Percentiles rank a stretch among this genome's conserved stretches.
Conservation (phyloP, 2,888 invertebrate species). For the Papilio gigon region DNA sequence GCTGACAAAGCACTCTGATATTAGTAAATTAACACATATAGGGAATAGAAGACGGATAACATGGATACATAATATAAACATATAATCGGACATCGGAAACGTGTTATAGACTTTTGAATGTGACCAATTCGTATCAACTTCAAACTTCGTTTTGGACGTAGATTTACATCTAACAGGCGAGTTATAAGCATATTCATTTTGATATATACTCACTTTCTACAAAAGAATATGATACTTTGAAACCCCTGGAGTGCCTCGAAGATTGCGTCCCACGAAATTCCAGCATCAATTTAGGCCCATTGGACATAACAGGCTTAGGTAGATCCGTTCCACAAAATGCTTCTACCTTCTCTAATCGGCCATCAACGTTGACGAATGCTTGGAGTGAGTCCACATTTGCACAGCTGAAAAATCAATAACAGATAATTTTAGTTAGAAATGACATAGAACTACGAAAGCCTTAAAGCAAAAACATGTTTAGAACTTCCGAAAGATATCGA, state of each 20-base stretch:
- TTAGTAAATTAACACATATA: slow-evolving; percentile 30
- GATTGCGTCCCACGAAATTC: slow-evolving; percentile 91
- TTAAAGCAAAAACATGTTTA: no score
- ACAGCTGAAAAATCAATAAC: slow-evolving; percentile 82
- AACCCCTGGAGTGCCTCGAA: slow-evolving; percentile 91
- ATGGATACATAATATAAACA: not conserved
- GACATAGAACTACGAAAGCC: not conserved
- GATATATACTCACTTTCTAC: slow-evolving; percentile 93
- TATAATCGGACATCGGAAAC: not conserved
- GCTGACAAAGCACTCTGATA: slow-evolving; percentile 21
- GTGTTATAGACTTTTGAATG: not conserved
- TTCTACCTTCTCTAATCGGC: slow-evolving; percentile 92
- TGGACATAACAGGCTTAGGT: slow-evolving; percentile 96
- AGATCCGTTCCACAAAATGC: slow-evolving; percentile 91
- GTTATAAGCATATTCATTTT: no score
- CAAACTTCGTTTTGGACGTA: not conserved
- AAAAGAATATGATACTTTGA: slow-evolving; percentile 94
- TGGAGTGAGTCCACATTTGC: slow-evolving; percentile 89
- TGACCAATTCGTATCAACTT: no score
- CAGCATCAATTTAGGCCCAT: slow-evolving; percentile 91
- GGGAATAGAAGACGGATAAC: not conserved
- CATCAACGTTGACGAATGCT: slow-evolving; percentile 91
- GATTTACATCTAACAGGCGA: no score
- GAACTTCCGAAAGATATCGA: no score
- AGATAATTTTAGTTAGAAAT: not conserved